Percentiles rank a stretch among this genome's conserved stretches.
Evolutionary conservation across 1,140 invertebrate species (phyloP).

Genomic region (Megalopta genalis): DNA sequence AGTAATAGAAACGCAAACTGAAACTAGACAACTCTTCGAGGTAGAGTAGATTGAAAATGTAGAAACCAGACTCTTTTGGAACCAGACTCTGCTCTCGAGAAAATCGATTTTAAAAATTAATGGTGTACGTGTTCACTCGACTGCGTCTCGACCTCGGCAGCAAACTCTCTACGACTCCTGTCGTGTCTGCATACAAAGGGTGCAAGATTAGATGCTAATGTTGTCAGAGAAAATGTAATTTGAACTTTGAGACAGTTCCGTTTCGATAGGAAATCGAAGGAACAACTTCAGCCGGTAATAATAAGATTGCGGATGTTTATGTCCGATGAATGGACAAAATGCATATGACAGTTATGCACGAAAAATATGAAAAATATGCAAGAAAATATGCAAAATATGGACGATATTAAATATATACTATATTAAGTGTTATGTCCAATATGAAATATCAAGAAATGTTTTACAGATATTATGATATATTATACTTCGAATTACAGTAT

Average conservation of each 20-base stretch:
- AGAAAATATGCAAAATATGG: too few relatives aligned
- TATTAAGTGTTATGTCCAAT: too few relatives aligned
- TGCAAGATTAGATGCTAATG: neutral
- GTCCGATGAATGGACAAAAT: too few relatives aligned
- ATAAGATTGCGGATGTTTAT: too few relatives aligned
- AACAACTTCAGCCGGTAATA: too few relatives aligned
- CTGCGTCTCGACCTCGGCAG: neutral
- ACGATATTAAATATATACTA: too few relatives aligned
- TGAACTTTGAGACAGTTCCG: neutral
- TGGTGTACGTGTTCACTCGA: neutral
- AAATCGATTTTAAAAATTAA: constrained; percentile 18
- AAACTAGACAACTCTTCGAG: neutral
- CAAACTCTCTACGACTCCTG: neutral
- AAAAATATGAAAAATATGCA: too few relatives aligned
- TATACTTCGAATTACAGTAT: too few relatives aligned
- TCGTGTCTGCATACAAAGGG: neutral
- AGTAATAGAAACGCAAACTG: neutral
- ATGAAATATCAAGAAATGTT: too few relatives aligned
- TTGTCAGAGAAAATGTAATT: neutral
- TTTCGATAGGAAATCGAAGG: neutral
- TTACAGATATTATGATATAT: too few relatives aligned
- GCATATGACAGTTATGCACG: too few relatives aligned
- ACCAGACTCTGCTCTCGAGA: neutral
- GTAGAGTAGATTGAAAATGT: neutral
- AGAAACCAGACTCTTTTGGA: neutral